These are phyloP conservation scores for Enteromius unitaeniatus DNA, from an alignment of 2,797 vertebrate species.

Conservation along the genomic window DNA sequence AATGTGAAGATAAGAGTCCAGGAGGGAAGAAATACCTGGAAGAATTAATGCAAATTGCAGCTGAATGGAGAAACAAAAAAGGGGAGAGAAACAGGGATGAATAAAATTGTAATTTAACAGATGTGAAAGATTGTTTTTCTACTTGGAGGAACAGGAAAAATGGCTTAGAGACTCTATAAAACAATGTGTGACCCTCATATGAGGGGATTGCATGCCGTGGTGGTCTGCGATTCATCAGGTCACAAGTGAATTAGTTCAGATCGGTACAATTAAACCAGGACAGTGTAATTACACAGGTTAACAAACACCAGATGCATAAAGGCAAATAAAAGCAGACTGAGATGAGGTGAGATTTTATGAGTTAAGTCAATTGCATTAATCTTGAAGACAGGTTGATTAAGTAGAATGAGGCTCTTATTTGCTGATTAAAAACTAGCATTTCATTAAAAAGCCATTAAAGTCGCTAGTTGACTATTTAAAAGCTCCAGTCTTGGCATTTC, in stretches of 20 bases:
- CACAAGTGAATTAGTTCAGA: not conserved
- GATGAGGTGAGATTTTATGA: conserved; percentile 20
- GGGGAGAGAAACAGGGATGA: not conserved
- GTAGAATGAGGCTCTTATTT: conserved; percentile 1
- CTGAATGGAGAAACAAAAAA: not conserved
- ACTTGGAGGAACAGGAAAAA: not conserved
- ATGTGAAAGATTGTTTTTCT: not conserved
- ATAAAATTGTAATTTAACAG: conserved; percentile 13
- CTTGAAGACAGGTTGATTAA: conserved; percentile 12
- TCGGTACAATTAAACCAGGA: conserved; percentile 6
- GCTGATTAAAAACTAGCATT: conserved; percentile 8
- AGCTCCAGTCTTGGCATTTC: not conserved
- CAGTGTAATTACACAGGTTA: conserved; percentile 14
- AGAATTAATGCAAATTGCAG: conserved; percentile 28
- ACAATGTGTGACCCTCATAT: not conserved
- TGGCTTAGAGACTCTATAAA: not conserved
- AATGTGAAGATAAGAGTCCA: conserved; percentile 16
- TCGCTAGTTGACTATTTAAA: conserved; percentile 26
- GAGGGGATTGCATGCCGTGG: not conserved
- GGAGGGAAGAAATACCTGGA: conserved; percentile 28
- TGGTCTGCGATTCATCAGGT: not conserved
- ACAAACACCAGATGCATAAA: conserved; percentile 1
- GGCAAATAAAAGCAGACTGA: not conserved
- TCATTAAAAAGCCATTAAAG: conserved; percentile 56
- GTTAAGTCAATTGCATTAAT: conserved; percentile 26